These are phyloP conservation scores for Calliphora vicina DNA, from an alignment of 1,140 invertebrate species.

Conservation along the genomic window DNA sequence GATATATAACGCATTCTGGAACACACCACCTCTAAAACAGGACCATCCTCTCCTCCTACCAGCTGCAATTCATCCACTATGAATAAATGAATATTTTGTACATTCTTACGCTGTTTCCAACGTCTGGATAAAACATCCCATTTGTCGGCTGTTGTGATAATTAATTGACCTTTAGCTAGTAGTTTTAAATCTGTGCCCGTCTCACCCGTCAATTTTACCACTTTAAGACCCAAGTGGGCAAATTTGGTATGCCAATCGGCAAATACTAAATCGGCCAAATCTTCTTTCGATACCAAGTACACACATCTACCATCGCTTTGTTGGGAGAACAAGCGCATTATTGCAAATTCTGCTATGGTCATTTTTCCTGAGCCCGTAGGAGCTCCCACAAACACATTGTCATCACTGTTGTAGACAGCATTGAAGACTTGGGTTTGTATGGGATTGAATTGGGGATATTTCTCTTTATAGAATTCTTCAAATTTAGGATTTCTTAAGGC, in stretches of 20 bases:
- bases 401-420: conserved; percentile 97
- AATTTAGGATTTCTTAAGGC: conserved; percentile 84
- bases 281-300: conserved; percentile 92
- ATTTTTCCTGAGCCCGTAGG: conserved; percentile 98
- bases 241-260: conserved; percentile 93
- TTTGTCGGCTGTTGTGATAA: conserved; percentile 96
- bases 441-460: conserved; percentile 96
- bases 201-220: conserved; percentile 96
- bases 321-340: conserved; percentile 86
- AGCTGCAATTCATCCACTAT: conserved; percentile 98
- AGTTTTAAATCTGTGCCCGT: conserved; percentile 96
- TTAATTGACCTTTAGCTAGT: conserved; percentile 90
- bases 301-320: conserved; percentile 83
- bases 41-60: conserved; percentile 87
- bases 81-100: conserved; percentile 96
- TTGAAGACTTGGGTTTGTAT: conserved; percentile 99
- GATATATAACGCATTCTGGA: conserved; percentile 98
- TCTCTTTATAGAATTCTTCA: conserved; percentile 85
- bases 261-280: conserved; percentile 90
- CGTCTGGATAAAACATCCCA: conserved; percentile 98
- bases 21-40: conserved; percentile 96
- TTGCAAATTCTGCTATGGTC: conserved; percentile 95
- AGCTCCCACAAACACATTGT: conserved; percentile 98
- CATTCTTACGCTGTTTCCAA: conserved; percentile 99
- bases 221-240: conserved; percentile 81